Percentiles rank a stretch among this genome's conserved stretches.
Evolutionary conservation across 2,113 vertebrate genomes (phyloP).

Genomic region (Pelodiscus sinensis): DNA sequence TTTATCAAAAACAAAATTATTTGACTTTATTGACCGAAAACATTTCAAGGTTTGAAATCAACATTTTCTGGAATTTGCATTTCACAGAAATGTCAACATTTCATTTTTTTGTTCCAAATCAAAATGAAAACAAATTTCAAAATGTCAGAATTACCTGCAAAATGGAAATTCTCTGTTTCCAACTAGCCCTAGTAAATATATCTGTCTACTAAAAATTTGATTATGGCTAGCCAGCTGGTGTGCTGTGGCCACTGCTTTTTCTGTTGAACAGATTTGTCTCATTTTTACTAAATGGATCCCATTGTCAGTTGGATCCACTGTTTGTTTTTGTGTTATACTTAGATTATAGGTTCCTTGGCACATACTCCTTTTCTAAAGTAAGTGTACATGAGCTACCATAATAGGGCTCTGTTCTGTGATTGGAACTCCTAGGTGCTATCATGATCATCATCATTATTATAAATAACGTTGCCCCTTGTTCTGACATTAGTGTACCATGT

Average conservation of each 20-base stretch:
- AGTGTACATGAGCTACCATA: not conserved
- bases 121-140: slow-evolving; percentile 3
- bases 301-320: not conserved
- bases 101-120: slow-evolving; percentile 27
- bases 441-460: not conserved
- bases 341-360: not conserved
- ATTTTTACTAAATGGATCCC: not conserved
- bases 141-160: slow-evolving; percentile 12
- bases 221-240: not conserved
- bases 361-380: not conserved
- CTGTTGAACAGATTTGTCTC: not conserved
- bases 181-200: not conserved
- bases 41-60: slow-evolving; percentile 32
- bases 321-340: not conserved
- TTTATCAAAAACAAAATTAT: not conserved
- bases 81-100: not conserved
- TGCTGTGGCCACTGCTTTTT: not conserved
- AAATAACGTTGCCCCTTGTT: not conserved
- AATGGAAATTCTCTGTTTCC: not conserved
- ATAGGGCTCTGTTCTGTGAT: not conserved
- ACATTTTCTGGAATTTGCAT: not conserved
- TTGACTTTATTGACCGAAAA: not conserved
- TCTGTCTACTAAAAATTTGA: not conserved
- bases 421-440: not conserved
- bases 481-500: not conserved